Evolutionary conservation across 2,888 invertebrate genomes (phyloP), one percentile per base, ranked within the genome.

Genomic region (Ophion slaviceki): DNA sequence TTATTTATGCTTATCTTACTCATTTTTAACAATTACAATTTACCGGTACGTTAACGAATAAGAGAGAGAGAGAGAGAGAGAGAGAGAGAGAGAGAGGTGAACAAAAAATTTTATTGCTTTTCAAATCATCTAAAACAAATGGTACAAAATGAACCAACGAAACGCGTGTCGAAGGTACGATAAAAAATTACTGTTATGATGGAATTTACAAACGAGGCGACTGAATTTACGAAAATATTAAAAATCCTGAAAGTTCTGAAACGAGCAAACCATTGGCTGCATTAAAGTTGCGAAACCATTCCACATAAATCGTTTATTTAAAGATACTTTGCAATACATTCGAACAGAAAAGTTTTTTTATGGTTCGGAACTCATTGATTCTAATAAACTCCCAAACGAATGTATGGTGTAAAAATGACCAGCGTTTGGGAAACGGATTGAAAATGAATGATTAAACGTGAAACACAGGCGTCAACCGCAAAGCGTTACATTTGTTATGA

Each of bases 381-480:
- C 28, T 28, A 62, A 62, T 62, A 28, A 3, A 61, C 61, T 61
- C 61, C 61, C 24, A 61, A 61, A 61, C 61, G 24, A 61, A 61
- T 61, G 24, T 8, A 61, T 24, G 20, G 24, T 61, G 14, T 61
- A 10, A 61, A 24, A 61, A 24, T 24, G 24, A 61, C 24, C 7
- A 61, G 6, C 61, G 61, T 24, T 8, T 20, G 7, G 10, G 24
- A 61, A 61, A 7, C 8, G 61, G 24, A 61, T 24, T 24, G 1
- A 61, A 61, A 24, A 17, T 7, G 17, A 61, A 61, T 24, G 24
- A 40, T 62, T 62, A 62, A 24, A 62, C n/a, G 61, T 28, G 61
- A 24, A 62, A 62, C 61, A 1, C 24, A 62, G 61, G n/a, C 24
- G n/a, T n/a, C n/a, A n/a, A n/a, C n/a, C n/a, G n/a, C n/a, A n/a